Evolutionary conservation across 30 jellyfish, hydroid and myxozoan species (phyloP).

Genomic region (Chrysaora quinquecirrha): DNA sequence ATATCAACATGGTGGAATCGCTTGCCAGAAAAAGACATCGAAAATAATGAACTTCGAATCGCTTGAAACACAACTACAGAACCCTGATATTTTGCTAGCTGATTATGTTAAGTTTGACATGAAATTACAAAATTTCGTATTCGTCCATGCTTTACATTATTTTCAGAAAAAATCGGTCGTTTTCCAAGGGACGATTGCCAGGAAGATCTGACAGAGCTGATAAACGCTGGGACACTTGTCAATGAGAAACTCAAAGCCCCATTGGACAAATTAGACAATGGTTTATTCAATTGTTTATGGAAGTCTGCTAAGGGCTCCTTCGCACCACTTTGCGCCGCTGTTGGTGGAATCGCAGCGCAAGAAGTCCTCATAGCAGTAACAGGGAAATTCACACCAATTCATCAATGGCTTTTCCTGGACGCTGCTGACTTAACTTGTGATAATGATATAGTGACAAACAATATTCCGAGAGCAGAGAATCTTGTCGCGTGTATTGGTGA

Average conservation of each 20-base stretch:
- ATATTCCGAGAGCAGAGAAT: not conserved
- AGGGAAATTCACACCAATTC: constrained; percentile 84
- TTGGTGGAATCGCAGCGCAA: constrained; percentile 94
- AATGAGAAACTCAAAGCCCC: not conserved
- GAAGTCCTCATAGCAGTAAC: constrained; percentile 86
- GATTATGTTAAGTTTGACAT: constrained; percentile 65
- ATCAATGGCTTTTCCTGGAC: constrained; percentile 77
- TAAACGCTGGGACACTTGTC: not conserved
- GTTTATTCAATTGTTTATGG: not conserved
- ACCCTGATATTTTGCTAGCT: constrained; percentile 63
- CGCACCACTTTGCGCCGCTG: constrained; percentile 90
- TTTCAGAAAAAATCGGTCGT: constrained; percentile 12
- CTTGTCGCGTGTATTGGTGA: constrained; percentile 20
- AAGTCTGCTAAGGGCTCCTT: constrained; percentile 46
- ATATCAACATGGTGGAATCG: constrained; percentile 85
- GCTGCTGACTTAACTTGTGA: constrained; percentile 56
- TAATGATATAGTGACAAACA: not conserved
- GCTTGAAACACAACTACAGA: constrained; percentile 47
- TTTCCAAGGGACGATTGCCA: not conserved
- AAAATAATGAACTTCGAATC: constrained; percentile 39
- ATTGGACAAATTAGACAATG: constrained; percentile 33
- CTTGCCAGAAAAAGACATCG: constrained; percentile 48
- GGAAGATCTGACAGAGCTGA: constrained; percentile 16
- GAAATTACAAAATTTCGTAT: constrained; percentile 22
- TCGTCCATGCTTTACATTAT: constrained; percentile 41